Percentiles rank a stretch among this genome's conserved stretches.
Conservation (phyloP, 2,888 invertebrate species). For the Pomacea canaliculata region DNA sequence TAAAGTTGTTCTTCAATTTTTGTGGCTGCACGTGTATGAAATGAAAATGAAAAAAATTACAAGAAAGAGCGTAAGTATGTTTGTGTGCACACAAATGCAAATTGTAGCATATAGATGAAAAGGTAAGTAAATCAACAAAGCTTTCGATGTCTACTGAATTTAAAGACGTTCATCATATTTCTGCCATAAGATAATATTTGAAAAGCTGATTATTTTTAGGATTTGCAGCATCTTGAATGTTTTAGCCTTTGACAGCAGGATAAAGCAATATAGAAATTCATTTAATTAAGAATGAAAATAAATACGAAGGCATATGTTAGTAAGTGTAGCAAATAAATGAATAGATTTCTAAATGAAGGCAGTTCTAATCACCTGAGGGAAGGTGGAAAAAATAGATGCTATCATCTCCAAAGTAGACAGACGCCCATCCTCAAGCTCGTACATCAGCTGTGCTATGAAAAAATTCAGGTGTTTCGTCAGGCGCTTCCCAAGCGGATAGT, state of each 20-base stretch:
- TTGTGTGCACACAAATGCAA: too few relatives aligned
- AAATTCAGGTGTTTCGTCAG: slow-evolving; percentile 82
- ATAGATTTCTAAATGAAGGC: slow-evolving; percentile 31
- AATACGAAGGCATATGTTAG: slow-evolving; percentile 6
- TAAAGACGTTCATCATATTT: too few relatives aligned
- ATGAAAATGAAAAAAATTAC: too few relatives aligned
- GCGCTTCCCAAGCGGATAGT: slow-evolving; percentile 86
- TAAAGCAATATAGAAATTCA: background rate
- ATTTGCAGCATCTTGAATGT: slow-evolving; percentile 5
- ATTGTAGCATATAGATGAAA: too few relatives aligned
- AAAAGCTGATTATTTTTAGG: too few relatives aligned
- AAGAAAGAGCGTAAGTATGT: too few relatives aligned
- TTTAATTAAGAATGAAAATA: background rate
- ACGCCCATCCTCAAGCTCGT: slow-evolving; percentile 84
- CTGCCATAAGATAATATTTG: too few relatives aligned
- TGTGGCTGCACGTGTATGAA: too few relatives aligned
- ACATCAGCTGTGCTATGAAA: slow-evolving; percentile 86
- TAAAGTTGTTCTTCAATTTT: too few relatives aligned
- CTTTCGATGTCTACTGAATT: too few relatives aligned
- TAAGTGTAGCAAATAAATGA: slow-evolving; percentile 41
- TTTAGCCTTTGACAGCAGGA: background rate
- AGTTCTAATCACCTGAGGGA: slow-evolving; percentile 76
- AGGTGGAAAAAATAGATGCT: slow-evolving; percentile 81
- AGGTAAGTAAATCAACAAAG: too few relatives aligned
- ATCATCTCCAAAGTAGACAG: slow-evolving; percentile 89